phyloP scores from a whole-genome alignment of 2,888 invertebrate species.

The Philereme vetulata region DNA sequence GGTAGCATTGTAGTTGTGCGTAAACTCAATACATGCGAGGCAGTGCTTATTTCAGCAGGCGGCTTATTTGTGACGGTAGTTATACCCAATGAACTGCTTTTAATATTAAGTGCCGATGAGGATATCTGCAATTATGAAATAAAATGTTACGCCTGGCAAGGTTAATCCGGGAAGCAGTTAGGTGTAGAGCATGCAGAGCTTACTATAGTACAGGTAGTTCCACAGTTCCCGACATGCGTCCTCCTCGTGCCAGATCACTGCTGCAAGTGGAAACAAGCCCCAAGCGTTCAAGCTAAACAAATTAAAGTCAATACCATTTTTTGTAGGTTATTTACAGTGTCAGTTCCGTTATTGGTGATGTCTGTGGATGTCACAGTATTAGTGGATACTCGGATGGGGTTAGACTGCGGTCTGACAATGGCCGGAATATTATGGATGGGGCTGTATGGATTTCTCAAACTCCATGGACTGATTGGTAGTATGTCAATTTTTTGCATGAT shows the following conservation, averaged over 20 bases:
- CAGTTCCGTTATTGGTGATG: slow-evolving; percentile 84
- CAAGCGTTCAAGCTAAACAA: slow-evolving; percentile 81
- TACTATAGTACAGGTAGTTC: slow-evolving; percentile 46
- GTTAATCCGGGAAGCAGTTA: slow-evolving; percentile 60
- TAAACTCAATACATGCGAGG: slow-evolving; percentile 83
- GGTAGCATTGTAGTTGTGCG: slow-evolving; percentile 84
- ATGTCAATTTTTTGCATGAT: slow-evolving; percentile 83
- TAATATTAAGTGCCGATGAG: slow-evolving; percentile 80
- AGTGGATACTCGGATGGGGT: slow-evolving; percentile 86
- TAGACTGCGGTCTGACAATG: slow-evolving; percentile 82
- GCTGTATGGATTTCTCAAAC: slow-evolving; percentile 85
- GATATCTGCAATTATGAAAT: slow-evolving; percentile 82
- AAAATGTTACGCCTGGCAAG: slow-evolving; percentile 70
- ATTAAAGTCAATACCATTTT: slow-evolving; percentile 80
- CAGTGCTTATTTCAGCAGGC: slow-evolving; percentile 80
- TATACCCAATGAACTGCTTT: slow-evolving; percentile 78
- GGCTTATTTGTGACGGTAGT: slow-evolving; percentile 73
- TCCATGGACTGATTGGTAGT: slow-evolving; percentile 84
- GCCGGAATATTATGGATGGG: slow-evolving; percentile 84
- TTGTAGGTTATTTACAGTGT: slow-evolving; percentile 84
- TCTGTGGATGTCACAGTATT: slow-evolving; percentile 85
- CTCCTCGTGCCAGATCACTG: slow-evolving; percentile 45
- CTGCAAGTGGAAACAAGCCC: slow-evolving; percentile 63
- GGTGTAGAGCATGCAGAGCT: slow-evolving; percentile 69
- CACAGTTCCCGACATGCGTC: slow-evolving; percentile 48